Evolutionary conservation across 1,140 invertebrate species (phyloP).

Genomic region (Pseudomyrmex sp.): DNA sequence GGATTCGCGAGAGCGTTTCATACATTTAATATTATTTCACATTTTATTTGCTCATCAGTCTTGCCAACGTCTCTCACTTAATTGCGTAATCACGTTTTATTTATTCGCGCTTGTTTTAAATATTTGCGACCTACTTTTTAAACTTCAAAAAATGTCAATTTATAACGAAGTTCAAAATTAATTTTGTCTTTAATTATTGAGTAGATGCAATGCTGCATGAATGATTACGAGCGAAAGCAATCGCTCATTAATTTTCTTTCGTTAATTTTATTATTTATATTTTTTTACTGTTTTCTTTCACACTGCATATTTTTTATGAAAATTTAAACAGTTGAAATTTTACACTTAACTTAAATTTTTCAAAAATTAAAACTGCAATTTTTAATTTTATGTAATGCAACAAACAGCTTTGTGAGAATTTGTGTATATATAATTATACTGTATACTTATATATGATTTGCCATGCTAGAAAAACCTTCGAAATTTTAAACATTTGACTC

Average conservation of each 20-base stretch:
- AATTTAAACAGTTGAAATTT: background rate
- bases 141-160: background rate
- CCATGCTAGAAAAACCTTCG: too few relatives aligned
- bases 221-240: background rate
- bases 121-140: background rate
- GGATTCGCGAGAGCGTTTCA: constrained; percentile 46
- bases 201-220: background rate
- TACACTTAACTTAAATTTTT: too few relatives aligned
- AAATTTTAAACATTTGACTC: too few relatives aligned
- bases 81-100: background rate
- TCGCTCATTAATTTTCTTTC: background rate
- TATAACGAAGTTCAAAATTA: background rate
- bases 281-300: background rate
- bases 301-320: constrained; percentile 7
- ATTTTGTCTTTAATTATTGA: constrained; percentile 9
- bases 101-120: constrained; percentile 1
- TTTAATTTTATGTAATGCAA: too few relatives aligned
- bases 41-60: constrained; percentile 23
- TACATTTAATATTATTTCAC: constrained; percentile 36
- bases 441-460: too few relatives aligned
- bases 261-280: background rate
- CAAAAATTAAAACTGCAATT: too few relatives aligned
- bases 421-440: too few relatives aligned
- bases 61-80: background rate
- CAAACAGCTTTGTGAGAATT: too few relatives aligned